Conservation (phyloP, 2,113 vertebrate species). For the Lota lota region DNA sequence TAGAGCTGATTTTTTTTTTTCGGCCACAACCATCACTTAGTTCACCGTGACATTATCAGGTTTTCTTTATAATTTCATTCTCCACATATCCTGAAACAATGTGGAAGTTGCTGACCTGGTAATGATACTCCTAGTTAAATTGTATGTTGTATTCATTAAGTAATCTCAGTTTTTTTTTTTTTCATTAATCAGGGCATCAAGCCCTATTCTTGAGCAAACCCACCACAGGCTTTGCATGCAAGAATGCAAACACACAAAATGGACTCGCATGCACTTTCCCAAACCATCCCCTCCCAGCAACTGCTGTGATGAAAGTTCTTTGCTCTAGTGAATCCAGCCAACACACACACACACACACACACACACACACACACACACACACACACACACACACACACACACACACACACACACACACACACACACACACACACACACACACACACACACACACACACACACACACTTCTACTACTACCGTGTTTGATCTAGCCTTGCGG, state of each 20-base stretch:
- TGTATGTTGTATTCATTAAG: slow-evolving; percentile 16
- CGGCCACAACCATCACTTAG: not conserved
- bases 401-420: too few species aligned
- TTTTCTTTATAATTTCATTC: not conserved
- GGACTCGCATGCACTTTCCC: too few species aligned
- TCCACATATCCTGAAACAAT: not conserved
- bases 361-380: too few species aligned
- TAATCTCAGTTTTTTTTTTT: not conserved
- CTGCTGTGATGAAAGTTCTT: not conserved
- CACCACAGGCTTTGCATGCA: slow-evolving; percentile 9
- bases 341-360: not conserved
- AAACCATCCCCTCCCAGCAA: not conserved
- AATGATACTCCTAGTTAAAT: not conserved
- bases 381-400: not conserved
- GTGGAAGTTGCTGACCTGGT: not conserved
- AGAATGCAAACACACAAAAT: not conserved
- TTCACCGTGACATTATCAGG: not conserved
- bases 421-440: not conserved
- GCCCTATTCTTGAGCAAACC: not conserved
- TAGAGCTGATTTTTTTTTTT: not conserved
- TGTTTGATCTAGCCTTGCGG: slow-evolving; percentile 54
- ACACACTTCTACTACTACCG: slow-evolving; percentile 11
- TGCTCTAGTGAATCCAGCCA: not conserved
- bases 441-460: slow-evolving; percentile 14
- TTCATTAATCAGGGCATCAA: not conserved